Evolutionary conservation across 2,113 vertebrate genomes (phyloP), one percentile per base, ranked within the genome.

Genomic region (Toxostoma redivivum): DNA sequence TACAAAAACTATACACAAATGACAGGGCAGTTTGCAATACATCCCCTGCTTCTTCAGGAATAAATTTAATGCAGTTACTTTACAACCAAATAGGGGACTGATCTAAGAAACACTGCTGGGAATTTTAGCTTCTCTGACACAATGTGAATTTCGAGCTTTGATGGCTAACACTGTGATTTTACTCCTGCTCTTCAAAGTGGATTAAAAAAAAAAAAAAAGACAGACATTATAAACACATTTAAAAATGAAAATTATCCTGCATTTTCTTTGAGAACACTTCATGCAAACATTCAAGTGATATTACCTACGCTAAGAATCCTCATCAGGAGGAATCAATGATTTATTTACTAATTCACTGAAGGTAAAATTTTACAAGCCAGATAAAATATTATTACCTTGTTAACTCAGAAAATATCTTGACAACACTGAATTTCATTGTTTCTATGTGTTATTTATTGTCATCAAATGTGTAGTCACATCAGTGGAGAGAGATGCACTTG

Each of bases 291-390:
- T 96, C 86, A 95, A 96, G 91, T 92, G 88, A 94, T 88, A 95
- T 91, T 95, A 96, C 93, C 86, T 91, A 64, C 3, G 27, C 42
- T 94, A 91, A 94, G 94, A 92, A 93, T 95, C 86, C 91, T 97
- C 92, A 97, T 94, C 87, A 92, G 15, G 28, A 94, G 76, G 67
- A 94, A 82, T 78, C 57, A 96, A 95, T 88, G 95, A 73, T 91
- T 87, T 78, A 95, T 77, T 95, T 95, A 95, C 80, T 95, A 97
- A 96, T 96, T 91, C 84, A 93, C 69, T 80, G 50, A 93, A 95
- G 86, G 89, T 87, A 88, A 96, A 95, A 94, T 96, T 96, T 96
- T 96, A 96, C 69, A 93, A 95, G 82, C 94, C 42, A 38, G 93
- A 86, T 96, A 92, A 95, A 95, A 92, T 77, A 88, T 88, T 87